Percentiles rank a stretch among this genome's conserved stretches.
phyloP scores from a whole-genome alignment of 1,140 invertebrate genomes.

The Nylanderia fulva region DNA sequence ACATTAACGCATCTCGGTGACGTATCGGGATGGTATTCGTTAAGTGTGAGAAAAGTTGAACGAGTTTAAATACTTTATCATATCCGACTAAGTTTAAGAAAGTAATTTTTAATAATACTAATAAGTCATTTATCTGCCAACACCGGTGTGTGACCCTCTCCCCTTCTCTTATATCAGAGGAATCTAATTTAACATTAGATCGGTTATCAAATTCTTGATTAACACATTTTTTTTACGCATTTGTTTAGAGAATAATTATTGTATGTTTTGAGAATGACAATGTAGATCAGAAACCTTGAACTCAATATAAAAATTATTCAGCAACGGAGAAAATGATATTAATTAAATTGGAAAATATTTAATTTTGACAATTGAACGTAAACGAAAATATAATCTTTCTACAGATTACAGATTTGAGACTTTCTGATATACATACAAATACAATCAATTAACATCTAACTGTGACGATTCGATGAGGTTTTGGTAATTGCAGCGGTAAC shows the following conservation, averaged over 20 bases:
- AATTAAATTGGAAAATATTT: not conserved
- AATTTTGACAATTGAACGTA: not conserved
- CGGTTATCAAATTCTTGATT: not conserved
- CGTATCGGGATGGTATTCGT: not conserved
- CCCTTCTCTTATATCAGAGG: too few species aligned
- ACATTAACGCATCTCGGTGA: not conserved
- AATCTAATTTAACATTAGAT: not conserved
- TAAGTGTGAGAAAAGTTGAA: not conserved
- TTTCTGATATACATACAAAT: slow-evolving; percentile 14
- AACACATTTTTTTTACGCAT: too few species aligned
- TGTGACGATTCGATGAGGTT: slow-evolving; percentile 2
- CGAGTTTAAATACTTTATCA: slow-evolving; percentile 3
- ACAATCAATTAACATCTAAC: slow-evolving; percentile 38
- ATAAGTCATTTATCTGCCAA: not conserved
- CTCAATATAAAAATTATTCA: not conserved
- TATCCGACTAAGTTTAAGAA: not conserved
- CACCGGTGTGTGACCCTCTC: not conserved
- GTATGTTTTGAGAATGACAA: not conserved
- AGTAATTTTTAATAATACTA: slow-evolving; percentile 28
- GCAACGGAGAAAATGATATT: not conserved
- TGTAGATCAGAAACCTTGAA: slow-evolving; percentile 19
- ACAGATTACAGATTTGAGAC: not conserved
- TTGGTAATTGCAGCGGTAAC: slow-evolving; percentile 40
- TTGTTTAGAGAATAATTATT: not conserved
- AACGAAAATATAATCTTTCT: not conserved